These are phyloP conservation scores for Psilopogon haemacephalus DNA, from an alignment of 2,113 vertebrate species.

Conservation along the genomic window DNA sequence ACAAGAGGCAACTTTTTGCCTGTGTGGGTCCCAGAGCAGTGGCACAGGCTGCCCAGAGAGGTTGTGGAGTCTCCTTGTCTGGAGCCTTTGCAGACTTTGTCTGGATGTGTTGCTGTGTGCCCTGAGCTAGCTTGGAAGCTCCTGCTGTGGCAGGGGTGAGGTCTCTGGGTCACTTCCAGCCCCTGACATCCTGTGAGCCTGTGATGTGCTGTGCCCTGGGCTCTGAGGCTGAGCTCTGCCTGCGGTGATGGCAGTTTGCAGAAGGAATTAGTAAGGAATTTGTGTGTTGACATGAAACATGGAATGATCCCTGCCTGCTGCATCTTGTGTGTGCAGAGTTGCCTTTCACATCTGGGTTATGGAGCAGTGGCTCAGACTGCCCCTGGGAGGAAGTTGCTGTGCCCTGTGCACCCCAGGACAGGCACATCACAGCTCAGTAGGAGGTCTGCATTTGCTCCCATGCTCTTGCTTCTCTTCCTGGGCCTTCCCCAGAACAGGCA, in stretches of 20 bases:
- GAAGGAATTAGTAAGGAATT: no score
- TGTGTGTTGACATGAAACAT: conserved; percentile 49
- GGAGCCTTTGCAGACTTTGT: no score
- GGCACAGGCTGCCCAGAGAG: no score
- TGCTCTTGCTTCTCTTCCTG: background rate
- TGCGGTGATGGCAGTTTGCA: conserved; percentile 13
- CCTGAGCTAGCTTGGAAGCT: no score
- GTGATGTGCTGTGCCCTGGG: conserved; percentile 9
- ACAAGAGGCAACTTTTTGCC: no score
- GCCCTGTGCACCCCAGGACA: background rate
- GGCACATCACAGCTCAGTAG: background rate
- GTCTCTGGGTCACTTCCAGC: no score
- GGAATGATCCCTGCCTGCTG: background rate
- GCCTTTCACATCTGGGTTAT: background rate
- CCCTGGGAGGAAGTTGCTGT: background rate
- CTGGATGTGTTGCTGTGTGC: no score
- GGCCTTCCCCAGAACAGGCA: background rate
- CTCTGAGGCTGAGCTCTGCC: conserved; percentile 26
- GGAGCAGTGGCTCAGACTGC: background rate
- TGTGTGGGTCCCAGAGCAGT: no score
- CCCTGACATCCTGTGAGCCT: no score
- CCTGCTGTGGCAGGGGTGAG: no score
- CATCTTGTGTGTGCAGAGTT: background rate
- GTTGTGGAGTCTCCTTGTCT: no score
- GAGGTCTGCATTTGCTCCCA: background rate